Evolutionary conservation across 2,888 invertebrate species (phyloP).

Genomic region (Adelphocoris suturalis): DNA sequence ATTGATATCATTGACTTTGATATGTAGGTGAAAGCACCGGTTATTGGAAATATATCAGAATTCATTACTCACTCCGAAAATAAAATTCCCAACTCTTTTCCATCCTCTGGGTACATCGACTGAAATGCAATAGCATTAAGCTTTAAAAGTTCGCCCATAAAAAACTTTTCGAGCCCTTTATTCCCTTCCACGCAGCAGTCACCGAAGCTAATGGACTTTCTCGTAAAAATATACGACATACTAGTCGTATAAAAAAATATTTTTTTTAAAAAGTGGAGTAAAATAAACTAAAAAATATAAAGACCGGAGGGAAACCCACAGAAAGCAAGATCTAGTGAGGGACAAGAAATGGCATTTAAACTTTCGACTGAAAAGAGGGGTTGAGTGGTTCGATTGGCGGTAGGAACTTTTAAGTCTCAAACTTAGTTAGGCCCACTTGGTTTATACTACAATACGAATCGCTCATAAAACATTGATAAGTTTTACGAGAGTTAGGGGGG

Average conservation of each 20-base stretch:
- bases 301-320: no score
- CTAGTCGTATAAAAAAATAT: conserved; percentile 3
- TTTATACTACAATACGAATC: conserved; percentile 57
- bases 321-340: not conserved
- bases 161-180: not conserved
- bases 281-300: not conserved
- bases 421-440: conserved; percentile 54
- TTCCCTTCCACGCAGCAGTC: conserved; percentile 8
- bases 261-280: not conserved
- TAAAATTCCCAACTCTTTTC: no score
- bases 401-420: conserved; percentile 27
- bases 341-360: conserved; percentile 15
- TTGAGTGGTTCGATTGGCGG: conserved; percentile 52
- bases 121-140: not conserved
- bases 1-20: no score
- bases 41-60: no score
- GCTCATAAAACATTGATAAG: conserved; percentile 61
- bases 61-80: no score
- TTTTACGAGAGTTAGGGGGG: conserved; percentile 15
- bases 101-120: not conserved
- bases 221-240: not conserved
- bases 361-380: conserved; percentile 11
- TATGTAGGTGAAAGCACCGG: no score
- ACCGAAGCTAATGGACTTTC: conserved; percentile 13
- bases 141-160: not conserved